Base-by-base conservation (phyloP, 1,140 invertebrate species). In the Zaprionus tsacasi region DNA sequence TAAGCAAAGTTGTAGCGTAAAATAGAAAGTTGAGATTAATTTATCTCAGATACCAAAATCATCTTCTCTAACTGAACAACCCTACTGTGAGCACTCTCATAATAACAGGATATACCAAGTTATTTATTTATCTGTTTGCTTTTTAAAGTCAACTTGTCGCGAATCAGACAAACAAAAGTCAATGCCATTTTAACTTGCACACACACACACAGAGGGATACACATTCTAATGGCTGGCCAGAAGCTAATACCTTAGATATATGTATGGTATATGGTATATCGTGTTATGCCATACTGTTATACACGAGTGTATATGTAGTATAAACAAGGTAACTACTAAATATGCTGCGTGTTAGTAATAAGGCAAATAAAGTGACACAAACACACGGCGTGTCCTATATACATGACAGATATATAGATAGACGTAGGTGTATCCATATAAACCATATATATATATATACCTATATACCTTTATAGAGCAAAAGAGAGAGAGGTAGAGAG, bases 261-360 rank as follows among this genome's bases (percentile, higher is more conserved):
- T 63, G 15, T 33, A 52, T 63, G 17, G 48, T 48, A 35, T 45
- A 60, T 61, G 21, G 45, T 70, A 75, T 74, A 55, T 27, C 52
- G 52, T 55, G n/a, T 27, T 35, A 57, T 57, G 21, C 10, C 63
- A 64, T 35, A 43, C 59, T 50, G 21, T 21, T 21, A 48, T 60
- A 52, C 35, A 43, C 13, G 52, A 21, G 17, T 50, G 45, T 50
- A 25, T 50, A 21, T 21, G 21, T 21, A 50, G 45, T 61, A 87
- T 71, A 68, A 80, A 80, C 67, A 70, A 55, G 79, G 65, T 17
- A 83, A 78, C 85, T 78, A 89, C 85, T 83, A 88, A 89, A 89
- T 89, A 88, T 85, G 78, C 86, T 89, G 85, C 85, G 85, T 89
- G 85, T 74, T 82, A 66, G 81, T 85, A 89, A 89, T 89, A 90